phyloP scores from a whole-genome alignment of 2,797 vertebrate species.

The Muscicapa comitata region DNA sequence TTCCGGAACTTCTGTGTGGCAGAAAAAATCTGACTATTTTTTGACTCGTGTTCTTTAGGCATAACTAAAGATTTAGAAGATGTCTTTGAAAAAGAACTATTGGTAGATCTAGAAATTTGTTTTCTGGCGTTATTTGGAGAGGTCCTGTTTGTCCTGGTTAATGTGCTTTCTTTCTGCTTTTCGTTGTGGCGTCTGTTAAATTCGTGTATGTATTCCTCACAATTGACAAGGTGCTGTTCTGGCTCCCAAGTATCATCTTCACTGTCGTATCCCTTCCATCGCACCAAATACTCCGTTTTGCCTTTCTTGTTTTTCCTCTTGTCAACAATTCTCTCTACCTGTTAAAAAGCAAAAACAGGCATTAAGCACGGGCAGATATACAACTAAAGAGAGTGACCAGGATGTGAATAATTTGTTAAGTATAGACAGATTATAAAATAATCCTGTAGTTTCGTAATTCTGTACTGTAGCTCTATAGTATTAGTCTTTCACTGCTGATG shows the following conservation, averaged over 20 bases:
- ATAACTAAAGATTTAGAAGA: slow-evolving; percentile 69
- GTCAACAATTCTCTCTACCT: slow-evolving; percentile 94
- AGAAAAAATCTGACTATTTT: slow-evolving; percentile 70
- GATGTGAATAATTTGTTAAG: background rate
- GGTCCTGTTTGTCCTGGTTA: slow-evolving; percentile 86
- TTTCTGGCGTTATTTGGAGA: slow-evolving; percentile 81
- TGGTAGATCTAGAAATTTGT: slow-evolving; percentile 80
- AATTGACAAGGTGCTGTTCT: slow-evolving; percentile 90
- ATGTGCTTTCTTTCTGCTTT: slow-evolving; percentile 76
- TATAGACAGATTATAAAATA: background rate
- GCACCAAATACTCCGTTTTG: slow-evolving; percentile 90
- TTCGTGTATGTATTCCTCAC: slow-evolving; percentile 90
- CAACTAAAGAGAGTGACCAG: background rate
- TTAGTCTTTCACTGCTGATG: background rate
- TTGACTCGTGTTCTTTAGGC: slow-evolving; percentile 75
- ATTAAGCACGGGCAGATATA: background rate
- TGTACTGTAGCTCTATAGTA: background rate
- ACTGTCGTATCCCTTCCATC: slow-evolving; percentile 91
- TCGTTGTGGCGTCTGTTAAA: slow-evolving; percentile 85
- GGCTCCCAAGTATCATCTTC: slow-evolving; percentile 97
- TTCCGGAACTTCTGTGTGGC: slow-evolving; percentile 79
- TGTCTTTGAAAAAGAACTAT: slow-evolving; percentile 78
- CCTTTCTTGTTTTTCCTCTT: slow-evolving; percentile 91
- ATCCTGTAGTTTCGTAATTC: background rate
- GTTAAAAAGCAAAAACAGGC: slow-evolving; percentile 17